Evolutionary conservation across 2,888 invertebrate species (phyloP), one percentile per base, ranked within the genome.

Genomic region (Cephus nigrinus): DNA sequence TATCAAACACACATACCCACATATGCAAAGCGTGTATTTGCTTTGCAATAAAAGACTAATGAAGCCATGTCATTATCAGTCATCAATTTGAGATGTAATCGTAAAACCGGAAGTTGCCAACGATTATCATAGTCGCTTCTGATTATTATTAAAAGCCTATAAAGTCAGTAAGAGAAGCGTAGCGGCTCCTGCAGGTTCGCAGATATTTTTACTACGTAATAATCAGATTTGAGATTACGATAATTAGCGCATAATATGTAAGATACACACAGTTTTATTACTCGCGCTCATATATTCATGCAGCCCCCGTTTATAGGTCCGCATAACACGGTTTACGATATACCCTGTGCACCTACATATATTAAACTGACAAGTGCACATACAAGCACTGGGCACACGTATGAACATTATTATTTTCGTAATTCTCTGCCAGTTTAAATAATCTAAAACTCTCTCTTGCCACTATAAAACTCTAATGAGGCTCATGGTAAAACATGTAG

Each of bases 191-290:
- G 74, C 80, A 75, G 77, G 76, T 75, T 68, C 35, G 69, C 68
- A 68, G 73, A 23, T 80, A 79, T 84, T 81, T 82, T 79, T 78
- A 80, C 78, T 79, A 75, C 81, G 81, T 76, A 79, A 82, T 84
- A 85, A 85, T 84, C 83, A 83, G 84, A 85, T 85, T 77, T 69
- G 76, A 85, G 85, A 86, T 86, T 85, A 84, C 82, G 83, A 85
- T 86, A 86, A 86, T 86, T 85, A 84, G 84, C 81, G 85, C 84
- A 85, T 85, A 85, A 85, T 85, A 81, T 82, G 83, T 79, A 79
- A 81, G 82, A 80, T 80, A 81, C 79, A 78, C 80, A 82, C 76
- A 78, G 76, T 81, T 82, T 81, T 81, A 78, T 75, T 78, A 79
- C 75, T 69, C 55, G 75, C 75, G 32, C 80, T 78, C 35, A 35